A percentile compares a stretch with the other conserved stretches of the same genome.
Conservation (phyloP, 2,797 vertebrate species). For the Pseudomugil tenellus region DNA sequence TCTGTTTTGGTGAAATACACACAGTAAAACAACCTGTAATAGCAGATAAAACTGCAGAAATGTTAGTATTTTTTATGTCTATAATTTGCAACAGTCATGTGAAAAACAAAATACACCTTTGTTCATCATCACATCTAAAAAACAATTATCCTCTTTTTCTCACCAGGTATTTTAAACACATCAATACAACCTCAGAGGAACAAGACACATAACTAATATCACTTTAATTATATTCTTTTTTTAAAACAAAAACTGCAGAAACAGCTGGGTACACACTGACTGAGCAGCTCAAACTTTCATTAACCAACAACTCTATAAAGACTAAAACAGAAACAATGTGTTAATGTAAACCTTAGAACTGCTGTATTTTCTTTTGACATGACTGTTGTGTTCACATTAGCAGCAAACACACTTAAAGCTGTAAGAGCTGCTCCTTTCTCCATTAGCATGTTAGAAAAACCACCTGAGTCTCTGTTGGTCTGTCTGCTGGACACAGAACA, state of each 20-base stretch:
- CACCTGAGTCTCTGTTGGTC: conserved; percentile 26
- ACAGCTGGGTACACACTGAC: background rate
- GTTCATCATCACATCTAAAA: too few species aligned
- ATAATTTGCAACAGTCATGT: too few species aligned
- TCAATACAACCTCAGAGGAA: background rate
- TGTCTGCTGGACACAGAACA: conserved; percentile 12
- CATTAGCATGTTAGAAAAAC: conserved; percentile 59
- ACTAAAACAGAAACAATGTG: too few species aligned
- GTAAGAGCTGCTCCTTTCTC: conserved; percentile 9
- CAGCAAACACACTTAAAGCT: background rate
- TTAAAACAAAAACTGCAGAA: background rate
- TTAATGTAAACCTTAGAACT: background rate
- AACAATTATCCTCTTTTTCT: background rate
- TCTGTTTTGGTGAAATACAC: background rate
- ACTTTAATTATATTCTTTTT: background rate
- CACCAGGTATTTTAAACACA: background rate
- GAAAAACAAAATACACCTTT: too few species aligned
- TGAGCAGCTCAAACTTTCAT: background rate
- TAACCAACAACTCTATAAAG: background rate
- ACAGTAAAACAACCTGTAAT: too few species aligned
- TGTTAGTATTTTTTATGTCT: too few species aligned
- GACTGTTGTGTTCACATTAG: background rate
- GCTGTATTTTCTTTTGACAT: background rate
- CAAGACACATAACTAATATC: background rate
- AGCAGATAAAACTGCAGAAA: too few species aligned